Conservation (phyloP, 2,797 vertebrate genomes). For the Anabacerthia variegaticeps region DNA sequence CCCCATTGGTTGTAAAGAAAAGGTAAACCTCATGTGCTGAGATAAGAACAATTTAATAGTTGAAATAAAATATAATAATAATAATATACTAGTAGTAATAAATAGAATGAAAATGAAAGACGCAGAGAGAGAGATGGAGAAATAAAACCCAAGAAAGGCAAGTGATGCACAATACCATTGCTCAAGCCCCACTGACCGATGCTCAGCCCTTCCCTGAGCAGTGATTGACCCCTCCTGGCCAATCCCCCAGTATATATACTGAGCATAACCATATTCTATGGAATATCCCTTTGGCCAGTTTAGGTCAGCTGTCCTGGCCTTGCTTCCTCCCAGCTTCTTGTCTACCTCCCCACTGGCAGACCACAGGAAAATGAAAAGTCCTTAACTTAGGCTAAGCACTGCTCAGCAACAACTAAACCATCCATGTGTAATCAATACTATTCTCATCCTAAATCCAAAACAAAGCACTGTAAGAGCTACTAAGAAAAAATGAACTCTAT, state of each 20-base stretch:
- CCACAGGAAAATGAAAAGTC: not conserved
- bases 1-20: not conserved
- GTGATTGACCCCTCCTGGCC: not conserved
- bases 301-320: not conserved
- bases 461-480: not conserved
- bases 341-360: accelerated
- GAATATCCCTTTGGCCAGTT: not conserved
- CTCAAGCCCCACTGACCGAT: not conserved
- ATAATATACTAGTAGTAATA: not conserved
- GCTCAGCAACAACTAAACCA: not conserved
- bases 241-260: not conserved
- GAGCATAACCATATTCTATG: not conserved
- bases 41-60: not conserved
- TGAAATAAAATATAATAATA: not conserved
- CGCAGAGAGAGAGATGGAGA: not conserved
- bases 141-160: not conserved
- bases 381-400: not conserved
- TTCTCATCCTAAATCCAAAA: not conserved
- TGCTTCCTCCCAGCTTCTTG: not conserved
- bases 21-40: not conserved
- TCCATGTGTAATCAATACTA: not conserved
- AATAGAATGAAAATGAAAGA: not conserved
- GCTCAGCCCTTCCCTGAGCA: not conserved
- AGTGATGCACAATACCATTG: not conserved
- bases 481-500: not conserved